Evolutionary conservation across 1,140 invertebrate genomes (phyloP).

Genomic region (Bombus fervidus): DNA sequence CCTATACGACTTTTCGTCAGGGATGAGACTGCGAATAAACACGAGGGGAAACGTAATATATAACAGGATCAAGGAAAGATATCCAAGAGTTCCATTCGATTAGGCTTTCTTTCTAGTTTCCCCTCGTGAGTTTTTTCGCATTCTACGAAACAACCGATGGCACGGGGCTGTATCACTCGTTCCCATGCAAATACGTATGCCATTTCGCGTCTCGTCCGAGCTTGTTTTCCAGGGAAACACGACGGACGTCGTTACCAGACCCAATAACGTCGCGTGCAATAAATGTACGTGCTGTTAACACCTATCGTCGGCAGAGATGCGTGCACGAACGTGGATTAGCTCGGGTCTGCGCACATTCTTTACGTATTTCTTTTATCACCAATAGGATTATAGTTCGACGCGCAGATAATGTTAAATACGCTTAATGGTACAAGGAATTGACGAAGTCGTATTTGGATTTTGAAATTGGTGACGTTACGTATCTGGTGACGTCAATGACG

Average conservation of each 20-base stretch:
- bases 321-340: neutral
- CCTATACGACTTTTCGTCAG: neutral
- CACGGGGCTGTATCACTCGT: conserved; percentile 50
- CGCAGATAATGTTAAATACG: neutral
- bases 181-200: conserved; percentile 63
- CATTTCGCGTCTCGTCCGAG: conserved; percentile 52
- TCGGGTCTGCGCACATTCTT: neutral
- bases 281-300: conserved; percentile 58
- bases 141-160: conserved; percentile 6
- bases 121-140: conserved; percentile 16
- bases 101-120: conserved; percentile 7
- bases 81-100: conserved; percentile 28
- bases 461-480: neutral
- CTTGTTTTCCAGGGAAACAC: conserved; percentile 66
- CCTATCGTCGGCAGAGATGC: neutral
- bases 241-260: conserved; percentile 66
- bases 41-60: conserved; percentile 3
- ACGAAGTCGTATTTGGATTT: neutral
- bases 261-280: conserved; percentile 74
- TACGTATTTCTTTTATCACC: neutral
- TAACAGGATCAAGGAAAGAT: conserved; percentile 33
- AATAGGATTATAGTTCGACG: neutral
- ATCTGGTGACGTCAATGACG: neutral
- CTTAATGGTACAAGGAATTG: neutral
- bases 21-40: neutral